Percentiles rank a stretch among this genome's conserved stretches.
phyloP scores from a whole-genome alignment of 2,797 vertebrate species.

The Anguilla pacifica region DNA sequence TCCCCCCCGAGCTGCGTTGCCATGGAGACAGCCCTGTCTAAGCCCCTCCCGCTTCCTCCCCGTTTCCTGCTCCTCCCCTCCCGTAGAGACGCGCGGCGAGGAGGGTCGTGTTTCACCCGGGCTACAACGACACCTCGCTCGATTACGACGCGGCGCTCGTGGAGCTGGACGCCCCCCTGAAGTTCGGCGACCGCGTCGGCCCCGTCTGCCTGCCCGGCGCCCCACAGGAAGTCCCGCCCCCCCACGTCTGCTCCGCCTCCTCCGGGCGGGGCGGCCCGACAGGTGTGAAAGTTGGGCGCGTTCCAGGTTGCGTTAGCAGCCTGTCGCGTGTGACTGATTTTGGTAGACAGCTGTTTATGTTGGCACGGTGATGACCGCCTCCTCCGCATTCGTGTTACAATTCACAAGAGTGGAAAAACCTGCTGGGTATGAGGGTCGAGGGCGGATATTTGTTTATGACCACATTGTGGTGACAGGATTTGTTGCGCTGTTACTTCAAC shows the following conservation, averaged over 20 bases:
- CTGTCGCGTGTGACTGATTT: background rate
- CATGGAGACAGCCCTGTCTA: background rate
- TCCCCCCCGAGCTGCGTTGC: background rate
- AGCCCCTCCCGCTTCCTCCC: background rate
- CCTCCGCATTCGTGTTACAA: background rate
- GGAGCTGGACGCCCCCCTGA: constrained; percentile 42
- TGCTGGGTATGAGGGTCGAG: background rate
- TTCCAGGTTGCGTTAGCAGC: background rate
- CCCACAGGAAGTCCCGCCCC: constrained; percentile 47
- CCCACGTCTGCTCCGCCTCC: constrained; percentile 44
- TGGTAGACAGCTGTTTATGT: background rate
- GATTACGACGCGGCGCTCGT: constrained; percentile 56
- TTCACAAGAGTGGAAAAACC: background rate
- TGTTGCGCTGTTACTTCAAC: background rate
- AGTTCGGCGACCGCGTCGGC: constrained; percentile 44
- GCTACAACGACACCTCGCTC: constrained; percentile 55
- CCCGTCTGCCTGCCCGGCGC: constrained; percentile 46
- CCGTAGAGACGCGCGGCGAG: constrained; percentile 54
- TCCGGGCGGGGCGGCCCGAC: constrained; percentile 50
- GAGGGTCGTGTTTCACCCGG: constrained; percentile 51
- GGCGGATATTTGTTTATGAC: background rate
- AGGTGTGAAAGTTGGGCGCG: constrained; percentile 40
- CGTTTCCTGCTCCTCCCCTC: constrained; percentile 15
- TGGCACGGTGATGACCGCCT: background rate
- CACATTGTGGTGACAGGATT: background rate